Evolutionary conservation across 2,888 invertebrate species (phyloP), one percentile per base, ranked within the genome.

Genomic region (Lasioglossum pauxillum): DNA sequence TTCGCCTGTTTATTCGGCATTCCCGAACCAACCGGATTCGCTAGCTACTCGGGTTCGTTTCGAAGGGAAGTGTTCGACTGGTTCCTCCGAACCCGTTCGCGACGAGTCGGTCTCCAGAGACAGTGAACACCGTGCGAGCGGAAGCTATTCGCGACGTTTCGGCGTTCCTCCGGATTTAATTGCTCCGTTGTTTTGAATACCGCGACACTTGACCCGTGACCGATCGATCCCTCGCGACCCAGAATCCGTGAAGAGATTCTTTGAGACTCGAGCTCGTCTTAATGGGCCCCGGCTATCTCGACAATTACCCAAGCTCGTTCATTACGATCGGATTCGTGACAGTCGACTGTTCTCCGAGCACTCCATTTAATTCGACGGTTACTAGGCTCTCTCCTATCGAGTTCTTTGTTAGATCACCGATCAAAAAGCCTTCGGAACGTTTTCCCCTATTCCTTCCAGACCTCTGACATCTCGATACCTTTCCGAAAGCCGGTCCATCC

Each of bases 301-400:
- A 4, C 14, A 23, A n/a, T 84, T 84, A 53, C 69, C 35, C 38
- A 31, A 46, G 57, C 74, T 69, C 38, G 19, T 77, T 84, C 77
- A 49, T 84, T 74, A 38, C 38, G 12, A 83, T 16, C 16, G 16
- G 31, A 64, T 64, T 31, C 60, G 14, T n/a, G 14, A 60, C 60
- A 60, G 14, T 60, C 60, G 60, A 60, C 14, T 16, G 14, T 14
- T 14, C 60, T 31, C 27, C 60, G 27, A 27, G 5, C 16, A 31
- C 1, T 27, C 14, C 5, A 27, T 60, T 60, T 14, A 16, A 60
- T 60, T 16, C 12, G 5, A 23, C 2, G 8, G 10, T 53, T 10
- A 23, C n/a, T 3, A n/a, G 53, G 23, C 53, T 23, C n/a, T 12
- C n/a, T 57, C 5, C n/a, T n/a, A 2, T 57, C 57, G n/a, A 23